Base-by-base conservation (phyloP, 2,888 invertebrate species). In the Cheilosia urbana region DNA sequence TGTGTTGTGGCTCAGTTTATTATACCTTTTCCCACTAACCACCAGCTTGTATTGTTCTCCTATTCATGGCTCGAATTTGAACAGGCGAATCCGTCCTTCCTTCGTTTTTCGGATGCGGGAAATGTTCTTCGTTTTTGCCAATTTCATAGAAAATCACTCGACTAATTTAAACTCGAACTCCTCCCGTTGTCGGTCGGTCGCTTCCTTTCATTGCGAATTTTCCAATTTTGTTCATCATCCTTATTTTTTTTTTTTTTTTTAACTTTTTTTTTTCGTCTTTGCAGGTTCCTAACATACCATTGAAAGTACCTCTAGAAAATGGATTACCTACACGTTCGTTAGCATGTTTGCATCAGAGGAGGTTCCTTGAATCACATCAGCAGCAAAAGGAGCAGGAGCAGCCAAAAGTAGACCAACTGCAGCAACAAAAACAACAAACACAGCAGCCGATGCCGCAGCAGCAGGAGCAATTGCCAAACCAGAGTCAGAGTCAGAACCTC, bases 211-310 rank as follows among this genome's bases (percentile, higher is more conserved):
- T 84, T 78, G 80, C 66, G 76, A 65, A 57, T 76, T 76, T 83
- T 75, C 49, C 78, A 87, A 78, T 78, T 81, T 77, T 71, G 69
- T 66, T 68, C 9, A 37, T 60, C 37, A 42, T 73, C 27, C 34
- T 19, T 49, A 21, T 21, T 37, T 47, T 58, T 30, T 1, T 72
- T 40, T 66, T 75, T 57, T 34, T 21, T 27, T 6, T 27, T 27
- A 6, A 6, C 27, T 75, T 57, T 34, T 21, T 27, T 6, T 27
- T 27, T 27, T 27, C 27, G 1, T 69, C 75, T 13, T 62, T 90
- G 49, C 90, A 92, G 92, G 91, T 92, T 91, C 92, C 92, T 90
- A 92, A 92, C 88, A 90, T 90, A 89, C 90, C 90, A 88, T 88
- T 92, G 88, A 90, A 91, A 89, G 89, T 89, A 88, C 88, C 89